Percentiles rank a stretch among this genome's conserved stretches.
Evolutionary conservation across 2,113 vertebrate species (phyloP).

Genomic region (Paedocypris sp.): DNA sequence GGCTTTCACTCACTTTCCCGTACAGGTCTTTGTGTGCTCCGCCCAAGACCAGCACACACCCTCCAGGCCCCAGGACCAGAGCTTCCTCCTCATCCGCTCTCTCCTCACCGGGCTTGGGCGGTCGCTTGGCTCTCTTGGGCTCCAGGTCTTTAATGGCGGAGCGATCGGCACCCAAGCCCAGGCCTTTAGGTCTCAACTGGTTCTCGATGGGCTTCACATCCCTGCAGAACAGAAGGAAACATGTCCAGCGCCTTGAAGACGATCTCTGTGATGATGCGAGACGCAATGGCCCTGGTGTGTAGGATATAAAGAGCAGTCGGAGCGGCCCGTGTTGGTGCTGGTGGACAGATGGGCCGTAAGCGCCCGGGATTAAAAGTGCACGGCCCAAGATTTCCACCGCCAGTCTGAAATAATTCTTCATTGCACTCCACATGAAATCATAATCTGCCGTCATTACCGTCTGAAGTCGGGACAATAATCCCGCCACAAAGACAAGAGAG

Average conservation of each 20-base stretch:
- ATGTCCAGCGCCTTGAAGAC: too few species aligned
- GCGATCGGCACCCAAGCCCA: constrained; percentile 79
- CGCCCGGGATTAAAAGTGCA: constrained; percentile 16
- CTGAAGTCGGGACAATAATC: constrained; percentile 1
- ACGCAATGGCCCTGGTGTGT: too few species aligned
- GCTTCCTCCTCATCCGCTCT: constrained; percentile 54
- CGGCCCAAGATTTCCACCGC: neutral
- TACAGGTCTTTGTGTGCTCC: constrained; percentile 76
- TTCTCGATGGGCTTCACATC: constrained; percentile 72
- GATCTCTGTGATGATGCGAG: too few species aligned
- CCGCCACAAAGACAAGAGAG: neutral
- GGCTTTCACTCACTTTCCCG: constrained; percentile 69
- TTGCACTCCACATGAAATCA: constrained; percentile 19
- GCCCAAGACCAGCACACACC: constrained; percentile 60
- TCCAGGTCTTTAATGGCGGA: constrained; percentile 60
- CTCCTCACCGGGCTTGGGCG: constrained; percentile 64
- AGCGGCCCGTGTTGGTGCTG: neutral
- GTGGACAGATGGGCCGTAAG: constrained; percentile 16
- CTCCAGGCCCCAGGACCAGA: constrained; percentile 64
- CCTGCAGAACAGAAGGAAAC: too few species aligned
- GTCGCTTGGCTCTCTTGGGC: constrained; percentile 40
- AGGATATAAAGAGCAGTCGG: neutral
- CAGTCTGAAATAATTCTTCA: constrained; percentile 14
- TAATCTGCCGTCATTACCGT: constrained; percentile 10
- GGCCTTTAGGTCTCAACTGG: constrained; percentile 70